Evolutionary conservation across 2,797 vertebrate species (phyloP).

Genomic region (Tinamus major): DNA sequence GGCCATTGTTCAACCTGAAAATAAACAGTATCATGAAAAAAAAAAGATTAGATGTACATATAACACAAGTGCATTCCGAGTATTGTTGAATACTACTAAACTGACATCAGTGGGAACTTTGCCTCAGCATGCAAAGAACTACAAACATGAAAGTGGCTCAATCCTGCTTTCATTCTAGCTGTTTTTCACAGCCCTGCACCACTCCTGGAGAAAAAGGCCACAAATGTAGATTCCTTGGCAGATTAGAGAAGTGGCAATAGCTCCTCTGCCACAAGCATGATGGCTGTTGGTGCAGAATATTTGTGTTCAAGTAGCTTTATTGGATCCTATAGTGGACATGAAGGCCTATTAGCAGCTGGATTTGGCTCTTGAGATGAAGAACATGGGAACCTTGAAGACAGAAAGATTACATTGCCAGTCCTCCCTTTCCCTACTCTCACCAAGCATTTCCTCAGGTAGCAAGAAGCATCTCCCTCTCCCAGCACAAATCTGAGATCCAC

Average conservation of each 20-base stretch:
- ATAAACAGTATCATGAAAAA: not conserved
- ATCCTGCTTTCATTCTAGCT: not conserved
- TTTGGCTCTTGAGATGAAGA: not conserved
- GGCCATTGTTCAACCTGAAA: slow-evolving; percentile 49
- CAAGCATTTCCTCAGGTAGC: not conserved
- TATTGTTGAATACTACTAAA: not conserved
- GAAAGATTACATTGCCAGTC: not conserved
- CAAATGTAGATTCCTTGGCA: not conserved
- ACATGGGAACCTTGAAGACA: accelerated
- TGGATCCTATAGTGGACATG: not conserved
- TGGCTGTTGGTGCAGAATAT: not conserved
- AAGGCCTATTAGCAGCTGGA: not conserved
- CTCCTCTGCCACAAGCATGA: not conserved
- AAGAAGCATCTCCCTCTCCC: not conserved
- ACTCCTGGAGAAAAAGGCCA: not conserved
- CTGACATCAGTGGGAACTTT: not conserved
- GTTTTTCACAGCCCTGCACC: not conserved
- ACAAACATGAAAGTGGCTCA: not conserved
- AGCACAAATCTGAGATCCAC: not conserved
- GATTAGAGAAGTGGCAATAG: not conserved
- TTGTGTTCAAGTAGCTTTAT: not conserved
- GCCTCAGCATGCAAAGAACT: not conserved
- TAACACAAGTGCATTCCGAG: not conserved
- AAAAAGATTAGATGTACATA: not conserved
- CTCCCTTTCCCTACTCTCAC: not conserved